Evolutionary conservation across 2,888 invertebrate genomes (phyloP).

Genomic region (Augiades crinisus): DNA sequence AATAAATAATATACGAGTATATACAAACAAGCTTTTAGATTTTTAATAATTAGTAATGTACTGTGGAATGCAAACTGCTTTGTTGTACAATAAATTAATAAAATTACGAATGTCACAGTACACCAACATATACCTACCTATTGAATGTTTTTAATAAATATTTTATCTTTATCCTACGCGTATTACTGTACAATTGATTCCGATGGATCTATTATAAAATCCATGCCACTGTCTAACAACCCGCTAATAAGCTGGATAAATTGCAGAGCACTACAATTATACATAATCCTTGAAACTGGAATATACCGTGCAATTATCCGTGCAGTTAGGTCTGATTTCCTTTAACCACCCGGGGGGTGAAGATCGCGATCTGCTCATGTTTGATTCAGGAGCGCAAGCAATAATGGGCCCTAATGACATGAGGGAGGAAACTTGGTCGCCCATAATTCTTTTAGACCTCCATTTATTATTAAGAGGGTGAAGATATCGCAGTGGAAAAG

Average conservation of each 20-base stretch:
- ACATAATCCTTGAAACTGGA: slow-evolving; percentile 13
- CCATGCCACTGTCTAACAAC: neutral
- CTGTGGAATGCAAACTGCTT: too few species aligned
- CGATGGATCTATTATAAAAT: slow-evolving; percentile 7
- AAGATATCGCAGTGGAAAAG: slow-evolving; percentile 9
- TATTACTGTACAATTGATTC: neutral
- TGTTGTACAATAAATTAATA: too few species aligned
- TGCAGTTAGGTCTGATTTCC: slow-evolving; percentile 56
- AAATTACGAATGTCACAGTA: too few species aligned
- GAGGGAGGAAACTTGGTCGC: slow-evolving; percentile 35
- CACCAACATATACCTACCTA: too few species aligned
- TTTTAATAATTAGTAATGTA: too few species aligned
- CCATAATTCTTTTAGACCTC: slow-evolving; percentile 30
- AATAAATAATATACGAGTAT: too few species aligned
- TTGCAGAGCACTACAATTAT: slow-evolving; percentile 8
- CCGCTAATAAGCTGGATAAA: slow-evolving; percentile 14
- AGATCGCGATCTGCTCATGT: slow-evolving; percentile 64
- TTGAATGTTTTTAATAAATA: too few species aligned
- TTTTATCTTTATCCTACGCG: too few species aligned
- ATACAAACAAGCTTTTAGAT: too few species aligned
- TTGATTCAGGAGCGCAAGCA: slow-evolving; percentile 58
- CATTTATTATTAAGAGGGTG: slow-evolving; percentile 35
- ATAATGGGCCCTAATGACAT: slow-evolving; percentile 61
- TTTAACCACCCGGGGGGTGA: slow-evolving; percentile 51
- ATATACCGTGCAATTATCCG: slow-evolving; percentile 46